Conservation (phyloP, 2,888 invertebrate species). For the Microctonus hyperodae region DNA sequence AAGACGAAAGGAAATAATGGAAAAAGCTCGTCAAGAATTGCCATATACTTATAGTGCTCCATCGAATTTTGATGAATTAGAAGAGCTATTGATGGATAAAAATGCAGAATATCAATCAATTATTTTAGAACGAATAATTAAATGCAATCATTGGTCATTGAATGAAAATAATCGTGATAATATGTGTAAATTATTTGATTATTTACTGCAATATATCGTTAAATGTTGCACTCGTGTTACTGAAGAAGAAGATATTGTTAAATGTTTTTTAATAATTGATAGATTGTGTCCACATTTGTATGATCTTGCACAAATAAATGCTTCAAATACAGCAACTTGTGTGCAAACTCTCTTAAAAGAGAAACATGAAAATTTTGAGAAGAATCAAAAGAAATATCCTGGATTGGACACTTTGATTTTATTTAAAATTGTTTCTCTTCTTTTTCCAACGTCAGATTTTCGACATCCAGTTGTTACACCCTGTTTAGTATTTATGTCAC, state of each 20-base stretch:
- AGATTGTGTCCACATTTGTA: slow-evolving; percentile 65
- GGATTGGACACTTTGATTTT: slow-evolving; percentile 76
- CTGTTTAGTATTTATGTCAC: slow-evolving; percentile 79
- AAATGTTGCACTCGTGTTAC: slow-evolving; percentile 63
- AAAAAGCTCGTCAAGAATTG: slow-evolving; percentile 68
- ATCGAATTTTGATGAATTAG: slow-evolving; percentile 69
- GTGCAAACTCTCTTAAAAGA: slow-evolving; percentile 76
- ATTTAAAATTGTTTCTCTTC: slow-evolving; percentile 79
- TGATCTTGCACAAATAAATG: slow-evolving; percentile 76
- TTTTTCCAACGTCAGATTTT: slow-evolving; percentile 91
- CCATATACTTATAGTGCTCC: slow-evolving; percentile 70
- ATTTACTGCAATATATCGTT: slow-evolving; percentile 79
- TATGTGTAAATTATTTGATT: slow-evolving; percentile 76
- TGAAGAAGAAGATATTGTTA: slow-evolving; percentile 60
- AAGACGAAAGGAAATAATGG: slow-evolving; percentile 64
- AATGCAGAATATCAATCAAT: slow-evolving; percentile 72
- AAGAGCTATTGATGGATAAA: slow-evolving; percentile 70
- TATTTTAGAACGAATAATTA: slow-evolving; percentile 82
- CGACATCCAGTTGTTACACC: slow-evolving; percentile 78
- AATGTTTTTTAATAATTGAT: slow-evolving; percentile 70
- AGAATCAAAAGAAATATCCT: slow-evolving; percentile 70
- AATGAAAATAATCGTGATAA: slow-evolving; percentile 80
- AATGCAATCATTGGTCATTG: slow-evolving; percentile 86
- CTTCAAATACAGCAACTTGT: slow-evolving; percentile 72
- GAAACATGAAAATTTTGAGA: slow-evolving; percentile 73